phyloP scores from a whole-genome alignment of 2,113 vertebrate species.

The Dryoscopus gambensis region DNA sequence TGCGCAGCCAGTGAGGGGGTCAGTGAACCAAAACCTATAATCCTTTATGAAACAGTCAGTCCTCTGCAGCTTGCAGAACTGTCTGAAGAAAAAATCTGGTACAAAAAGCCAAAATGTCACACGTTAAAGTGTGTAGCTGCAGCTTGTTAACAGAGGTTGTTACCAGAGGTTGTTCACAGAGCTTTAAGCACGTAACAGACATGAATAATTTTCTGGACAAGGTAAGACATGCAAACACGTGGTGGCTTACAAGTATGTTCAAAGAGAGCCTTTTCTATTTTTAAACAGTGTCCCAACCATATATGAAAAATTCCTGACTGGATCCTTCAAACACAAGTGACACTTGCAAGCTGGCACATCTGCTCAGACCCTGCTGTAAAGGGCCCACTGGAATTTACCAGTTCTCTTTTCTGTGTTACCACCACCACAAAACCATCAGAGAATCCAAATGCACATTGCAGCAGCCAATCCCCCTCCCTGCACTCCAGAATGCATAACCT shows the following conservation, averaged over 20 bases:
- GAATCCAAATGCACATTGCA: background rate
- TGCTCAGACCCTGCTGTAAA: background rate
- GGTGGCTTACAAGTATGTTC: background rate
- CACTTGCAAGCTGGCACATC: background rate
- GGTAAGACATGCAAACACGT: background rate
- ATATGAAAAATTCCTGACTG: background rate
- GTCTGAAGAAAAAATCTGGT: background rate
- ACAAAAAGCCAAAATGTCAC: background rate
- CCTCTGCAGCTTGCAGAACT: background rate
- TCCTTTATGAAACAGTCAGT: background rate
- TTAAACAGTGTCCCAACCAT: background rate
- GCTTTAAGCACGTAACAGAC: background rate
- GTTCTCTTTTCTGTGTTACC: background rate
- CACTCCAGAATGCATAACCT: background rate
- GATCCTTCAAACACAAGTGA: background rate
- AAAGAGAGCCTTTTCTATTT: background rate
- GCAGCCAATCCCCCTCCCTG: background rate
- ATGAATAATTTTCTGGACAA: background rate
- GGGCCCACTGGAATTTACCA: background rate
- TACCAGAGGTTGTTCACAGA: background rate
- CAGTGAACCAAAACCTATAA: background rate
- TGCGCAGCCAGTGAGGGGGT: background rate
- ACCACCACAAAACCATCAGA: background rate
- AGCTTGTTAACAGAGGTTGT: background rate
- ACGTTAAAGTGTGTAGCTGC: background rate